Evolutionary conservation across 2,888 invertebrate genomes (phyloP).

Genomic region (Alcis repandata): DNA sequence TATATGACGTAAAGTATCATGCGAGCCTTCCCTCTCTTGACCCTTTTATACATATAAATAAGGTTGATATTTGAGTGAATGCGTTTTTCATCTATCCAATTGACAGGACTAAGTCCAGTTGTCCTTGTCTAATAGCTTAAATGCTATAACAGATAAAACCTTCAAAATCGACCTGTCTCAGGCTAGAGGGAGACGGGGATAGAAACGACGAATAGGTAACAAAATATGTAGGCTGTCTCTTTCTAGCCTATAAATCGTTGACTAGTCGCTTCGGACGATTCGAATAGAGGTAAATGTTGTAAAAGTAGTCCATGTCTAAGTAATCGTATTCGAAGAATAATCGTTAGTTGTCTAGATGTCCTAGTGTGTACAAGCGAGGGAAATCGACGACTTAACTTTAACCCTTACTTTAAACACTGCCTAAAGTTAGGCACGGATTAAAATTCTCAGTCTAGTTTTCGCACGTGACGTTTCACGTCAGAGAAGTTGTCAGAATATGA

Average conservation of each 20-base stretch:
- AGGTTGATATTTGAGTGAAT: neutral
- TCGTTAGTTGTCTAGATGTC: conserved; percentile 6
- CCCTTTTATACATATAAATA: neutral
- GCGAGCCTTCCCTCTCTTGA: neutral
- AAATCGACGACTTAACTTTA: neutral
- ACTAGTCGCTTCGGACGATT: conserved; percentile 21
- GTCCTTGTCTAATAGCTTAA: neutral
- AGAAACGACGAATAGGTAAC: neutral
- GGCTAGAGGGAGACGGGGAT: conserved; percentile 6
- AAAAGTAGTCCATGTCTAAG: conserved; percentile 20
- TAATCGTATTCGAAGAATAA: conserved; percentile 14
- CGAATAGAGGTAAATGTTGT: conserved; percentile 1
- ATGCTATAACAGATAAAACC: neutral
- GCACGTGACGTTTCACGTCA: too few relatives aligned
- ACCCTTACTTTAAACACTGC: too few relatives aligned
- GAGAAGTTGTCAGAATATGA: too few relatives aligned
- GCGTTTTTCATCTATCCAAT: neutral
- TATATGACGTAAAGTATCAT: neutral
- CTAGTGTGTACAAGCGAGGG: neutral
- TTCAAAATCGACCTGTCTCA: conserved; percentile 5
- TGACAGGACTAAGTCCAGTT: neutral
- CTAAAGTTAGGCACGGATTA: too few relatives aligned
- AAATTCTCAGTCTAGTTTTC: too few relatives aligned
- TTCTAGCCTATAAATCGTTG: conserved; percentile 11
- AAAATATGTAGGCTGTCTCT: neutral